These are phyloP conservation scores for Platysteira castanea DNA, from an alignment of 2,113 vertebrate species.

Conservation along the genomic window DNA sequence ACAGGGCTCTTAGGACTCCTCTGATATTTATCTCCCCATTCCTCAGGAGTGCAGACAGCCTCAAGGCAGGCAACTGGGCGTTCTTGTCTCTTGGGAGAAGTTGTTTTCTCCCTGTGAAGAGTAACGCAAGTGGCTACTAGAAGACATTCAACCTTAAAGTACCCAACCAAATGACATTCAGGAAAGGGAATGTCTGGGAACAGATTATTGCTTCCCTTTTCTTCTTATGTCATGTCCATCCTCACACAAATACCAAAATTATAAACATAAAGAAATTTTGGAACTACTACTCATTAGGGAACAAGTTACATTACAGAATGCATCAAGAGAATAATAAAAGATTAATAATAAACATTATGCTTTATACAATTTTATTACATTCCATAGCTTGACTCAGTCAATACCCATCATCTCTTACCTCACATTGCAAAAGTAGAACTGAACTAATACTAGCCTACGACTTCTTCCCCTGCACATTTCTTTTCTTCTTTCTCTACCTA, in stretches of 20 bases:
- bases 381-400: not conserved
- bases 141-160: not conserved
- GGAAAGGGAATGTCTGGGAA: not conserved
- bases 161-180: not conserved
- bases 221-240: not conserved
- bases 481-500: not conserved
- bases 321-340: not conserved
- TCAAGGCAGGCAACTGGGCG: not conserved
- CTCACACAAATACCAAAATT: not conserved
- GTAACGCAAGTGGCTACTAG: not conserved
- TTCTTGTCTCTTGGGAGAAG: not conserved
- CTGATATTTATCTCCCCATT: not conserved
- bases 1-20: not conserved
- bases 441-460: not conserved
- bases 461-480: not conserved
- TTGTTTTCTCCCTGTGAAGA: not conserved
- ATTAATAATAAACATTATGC: not conserved
- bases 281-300: not conserved
- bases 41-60: not conserved
- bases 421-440: not conserved
- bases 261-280: not conserved
- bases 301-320: not conserved
- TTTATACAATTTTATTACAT: not conserved
- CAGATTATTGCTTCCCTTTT: not conserved
- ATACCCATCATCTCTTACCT: not conserved